These are phyloP conservation scores for Semicossyphus pulcher DNA, from an alignment of 2,113 vertebrate genomes.

Conservation along the genomic window DNA sequence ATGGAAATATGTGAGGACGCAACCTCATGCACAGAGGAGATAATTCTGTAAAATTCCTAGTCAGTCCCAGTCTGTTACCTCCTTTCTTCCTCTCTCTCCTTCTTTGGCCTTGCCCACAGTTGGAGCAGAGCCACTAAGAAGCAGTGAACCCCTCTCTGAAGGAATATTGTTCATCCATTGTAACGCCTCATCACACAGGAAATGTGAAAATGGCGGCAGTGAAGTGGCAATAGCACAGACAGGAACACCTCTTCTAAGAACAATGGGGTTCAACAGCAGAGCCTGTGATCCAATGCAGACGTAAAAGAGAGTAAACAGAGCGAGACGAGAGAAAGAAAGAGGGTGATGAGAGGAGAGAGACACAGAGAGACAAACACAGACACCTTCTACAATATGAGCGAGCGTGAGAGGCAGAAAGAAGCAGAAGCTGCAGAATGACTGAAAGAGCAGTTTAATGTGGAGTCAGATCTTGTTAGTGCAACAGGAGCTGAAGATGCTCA, in stretches of 20 bases:
- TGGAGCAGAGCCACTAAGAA: conserved; percentile 58
- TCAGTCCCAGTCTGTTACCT: not conserved
- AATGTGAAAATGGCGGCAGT: conserved; percentile 60
- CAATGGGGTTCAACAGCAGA: conserved; percentile 49
- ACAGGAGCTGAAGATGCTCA: conserved; percentile 9
- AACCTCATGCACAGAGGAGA: conserved; percentile 68
- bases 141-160: conserved; percentile 43
- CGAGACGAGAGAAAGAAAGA: conserved; percentile 10
- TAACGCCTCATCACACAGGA: conserved; percentile 65
- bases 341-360: not conserved
- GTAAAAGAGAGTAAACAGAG: conserved; percentile 38
- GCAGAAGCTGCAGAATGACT: conserved; percentile 2
- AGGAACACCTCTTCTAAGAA: conserved; percentile 60
- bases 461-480: conserved; percentile 29
- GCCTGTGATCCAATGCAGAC: conserved; percentile 36
- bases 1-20: conserved; percentile 75
- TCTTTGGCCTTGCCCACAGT: conserved; percentile 50
- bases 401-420: conserved; percentile 12
- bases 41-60: conserved; percentile 54
- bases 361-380: conserved; percentile 38
- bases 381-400: conserved; percentile 40
- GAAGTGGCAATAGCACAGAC: conserved; percentile 62
- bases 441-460: conserved; percentile 28
- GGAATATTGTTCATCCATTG: conserved; percentile 62
- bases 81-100: not conserved